Base-by-base conservation (phyloP, 2,797 vertebrate species). In the Staurois parvus region DNA sequence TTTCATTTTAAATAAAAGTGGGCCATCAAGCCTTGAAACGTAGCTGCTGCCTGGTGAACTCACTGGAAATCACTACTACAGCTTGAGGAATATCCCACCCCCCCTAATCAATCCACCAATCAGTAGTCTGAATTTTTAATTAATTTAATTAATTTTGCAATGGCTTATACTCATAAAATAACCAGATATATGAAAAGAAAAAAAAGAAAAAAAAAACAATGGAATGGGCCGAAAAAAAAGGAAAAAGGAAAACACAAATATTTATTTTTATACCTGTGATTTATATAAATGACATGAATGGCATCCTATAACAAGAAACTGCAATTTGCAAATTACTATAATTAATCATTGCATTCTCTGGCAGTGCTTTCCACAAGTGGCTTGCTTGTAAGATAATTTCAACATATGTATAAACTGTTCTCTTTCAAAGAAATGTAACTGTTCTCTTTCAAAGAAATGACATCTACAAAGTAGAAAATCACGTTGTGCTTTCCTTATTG, bases 341-440 rank as follows among this genome's bases (percentile, higher is more conserved):
- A 81, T 85, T 85, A 81, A 85, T 85, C 84, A 85, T 76, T 52
- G 72, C 72, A 59, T 74, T 85, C 72, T 52, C 30, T 67, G 42
- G 15, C 56, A 79, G 12, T 37, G 24, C 29, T 21, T 32, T 64
- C 75, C 56, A 76, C 17, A 70, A 75, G 48, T 13, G 52, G 67
- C 52, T 37, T 59, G 2, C 28, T 69, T 59, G 12, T 32, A 45
- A 85, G 66, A 81, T 62, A 56, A 68, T 56, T 62, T 69, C 13
- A 59, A 59, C 37, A 40, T 59, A 21, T 75, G 26, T 21, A 56
- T 69, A 85, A 73, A 37, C 68, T 32, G 34, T 56, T 79, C 37
- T 26, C 64, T 72, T 72, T 45, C 26, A 56, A 62, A 73, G n/a
- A 13, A 17, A 40, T 64, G n/a, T 48, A 67, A 67, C 68, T 32